A percentile compares a stretch with the other conserved stretches of the same genome.
phyloP scores from a whole-genome alignment of 2,797 vertebrate species.

The Delichon dasypus region DNA sequence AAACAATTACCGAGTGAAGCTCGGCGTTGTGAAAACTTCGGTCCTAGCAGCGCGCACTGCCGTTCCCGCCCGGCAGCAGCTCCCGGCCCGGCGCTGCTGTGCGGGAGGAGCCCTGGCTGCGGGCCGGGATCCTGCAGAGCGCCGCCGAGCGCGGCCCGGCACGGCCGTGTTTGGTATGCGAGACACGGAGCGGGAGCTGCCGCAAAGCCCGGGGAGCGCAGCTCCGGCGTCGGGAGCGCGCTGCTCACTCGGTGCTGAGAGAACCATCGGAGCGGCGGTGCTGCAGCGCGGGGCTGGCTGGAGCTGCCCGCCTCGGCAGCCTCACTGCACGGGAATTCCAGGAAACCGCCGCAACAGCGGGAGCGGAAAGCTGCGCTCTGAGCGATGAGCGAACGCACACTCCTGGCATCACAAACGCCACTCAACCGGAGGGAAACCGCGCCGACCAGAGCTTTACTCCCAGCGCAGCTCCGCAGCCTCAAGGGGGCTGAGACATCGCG shows the following conservation, averaged over 20 bases:
- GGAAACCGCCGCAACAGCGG: not conserved
- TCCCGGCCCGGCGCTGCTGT: not conserved
- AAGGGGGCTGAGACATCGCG: not conserved
- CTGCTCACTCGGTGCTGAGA: not conserved
- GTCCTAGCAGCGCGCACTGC: accelerated
- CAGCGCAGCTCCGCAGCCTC: not conserved
- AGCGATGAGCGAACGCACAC: not conserved
- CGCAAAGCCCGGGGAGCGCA: not conserved
- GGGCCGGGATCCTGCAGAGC: not conserved
- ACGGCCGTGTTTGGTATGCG: not conserved
- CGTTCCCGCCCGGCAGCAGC: not conserved
- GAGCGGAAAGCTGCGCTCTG: not conserved
- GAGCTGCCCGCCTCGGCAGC: not conserved
- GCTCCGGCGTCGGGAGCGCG: not conserved
- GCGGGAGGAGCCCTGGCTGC: not conserved
- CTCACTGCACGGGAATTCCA: accelerated
- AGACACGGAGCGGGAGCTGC: not conserved
- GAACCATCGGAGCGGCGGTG: not conserved
- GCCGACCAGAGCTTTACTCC: not conserved
- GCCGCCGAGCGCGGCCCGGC: not conserved
- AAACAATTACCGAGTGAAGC: not conserved
- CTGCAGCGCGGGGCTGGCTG: not conserved
- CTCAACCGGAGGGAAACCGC: accelerated
- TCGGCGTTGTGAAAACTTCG: not conserved
- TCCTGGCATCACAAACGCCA: not conserved